Base-by-base conservation (phyloP, 2,113 vertebrate species). In the Egretta garzetta region DNA sequence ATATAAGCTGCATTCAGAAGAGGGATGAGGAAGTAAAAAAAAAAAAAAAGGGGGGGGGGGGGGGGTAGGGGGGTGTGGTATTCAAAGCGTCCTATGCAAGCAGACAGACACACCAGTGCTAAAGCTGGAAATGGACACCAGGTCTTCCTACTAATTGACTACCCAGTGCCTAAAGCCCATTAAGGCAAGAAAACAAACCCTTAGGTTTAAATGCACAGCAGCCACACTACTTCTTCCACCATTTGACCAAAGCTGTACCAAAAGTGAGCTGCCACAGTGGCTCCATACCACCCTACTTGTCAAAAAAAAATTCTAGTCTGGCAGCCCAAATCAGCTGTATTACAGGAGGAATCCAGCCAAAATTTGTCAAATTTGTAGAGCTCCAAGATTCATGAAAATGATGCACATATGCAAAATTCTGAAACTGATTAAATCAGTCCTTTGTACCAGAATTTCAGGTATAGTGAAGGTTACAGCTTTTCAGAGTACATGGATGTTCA, bases 31-130 rank as follows among this genome's bases (percentile, higher is more conserved):
- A 75, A 74, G 7, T 43, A 50, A 67, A 81, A 80, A 58, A n/a
- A n/a, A n/a, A n/a, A n/a, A n/a, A n/a, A n/a, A n/a, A n/a, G n/a
- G 4, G 9, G 39, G 66, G 5, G 4, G 1, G 4, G 1, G 1
- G 2, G 12, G 39, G 39, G 12, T 9, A 39, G 10, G 39, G 39
- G 9, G 39, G 39, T 39, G 39, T 39, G 39, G 39, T 82, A 12
- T 59, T 8, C 22, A 87, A 84, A 87, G 23, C 7, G 49, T 26
- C 26, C 13, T 49, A 8, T 22, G 41, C 17, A 75, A 47, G 45
- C 4, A 49, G 8, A 73, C 14, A 74, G 8, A 28, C 7, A 19
- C 4, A 14, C 2, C 10, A 27, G 6, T 27, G 12, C 9, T 58
- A n/a, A 77, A 85, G 5, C 28, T 81, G 39, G 32, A 81, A 64